These are phyloP conservation scores for Protonemura montana DNA, from an alignment of 2,888 invertebrate species.

Conservation along the genomic window DNA sequence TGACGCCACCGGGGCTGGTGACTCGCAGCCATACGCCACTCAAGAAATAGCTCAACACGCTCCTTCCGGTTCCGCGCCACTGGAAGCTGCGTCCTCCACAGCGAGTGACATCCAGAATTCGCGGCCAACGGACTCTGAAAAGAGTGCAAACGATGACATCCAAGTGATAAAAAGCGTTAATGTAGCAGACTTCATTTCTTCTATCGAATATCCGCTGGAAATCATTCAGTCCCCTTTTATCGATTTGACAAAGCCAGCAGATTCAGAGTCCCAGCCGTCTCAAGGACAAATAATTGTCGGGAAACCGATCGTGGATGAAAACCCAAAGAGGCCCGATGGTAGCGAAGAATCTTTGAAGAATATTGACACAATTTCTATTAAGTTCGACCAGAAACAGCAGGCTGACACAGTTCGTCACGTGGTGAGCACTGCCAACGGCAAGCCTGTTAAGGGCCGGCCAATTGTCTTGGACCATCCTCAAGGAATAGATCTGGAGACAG, in stretches of 20 bases:
- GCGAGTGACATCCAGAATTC: not conserved
- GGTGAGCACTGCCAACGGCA: constrained; percentile 33
- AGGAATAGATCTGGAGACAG: constrained; percentile 18
- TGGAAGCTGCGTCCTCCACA: not conserved
- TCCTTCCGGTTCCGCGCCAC: not conserved
- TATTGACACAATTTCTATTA: not conserved
- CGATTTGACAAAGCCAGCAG: constrained; percentile 62
- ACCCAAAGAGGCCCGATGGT: not conserved
- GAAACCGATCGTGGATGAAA: constrained; percentile 37
- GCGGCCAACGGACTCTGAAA: not conserved
- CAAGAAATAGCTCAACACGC: not conserved
- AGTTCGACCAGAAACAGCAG: constrained; percentile 12
- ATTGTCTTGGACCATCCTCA: constrained; percentile 1
- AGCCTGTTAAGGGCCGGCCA: constrained; percentile 29
- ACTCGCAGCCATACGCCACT: constrained; percentile 1
- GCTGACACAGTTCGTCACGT: not conserved
- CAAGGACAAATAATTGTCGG: constrained; percentile 45
- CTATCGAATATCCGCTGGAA: constrained; percentile 76
- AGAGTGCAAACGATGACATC: constrained; percentile 56
- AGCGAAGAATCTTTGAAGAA: not conserved
- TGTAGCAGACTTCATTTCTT: constrained; percentile 72
- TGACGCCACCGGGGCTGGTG: not conserved
- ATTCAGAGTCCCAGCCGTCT: not conserved
- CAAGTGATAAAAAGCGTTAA: constrained; percentile 72
- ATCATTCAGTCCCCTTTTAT: constrained; percentile 74